Percentiles rank a stretch among this genome's conserved stretches.
Evolutionary conservation across 2,888 invertebrate species (phyloP).

Genomic region (Cabera pusaria): DNA sequence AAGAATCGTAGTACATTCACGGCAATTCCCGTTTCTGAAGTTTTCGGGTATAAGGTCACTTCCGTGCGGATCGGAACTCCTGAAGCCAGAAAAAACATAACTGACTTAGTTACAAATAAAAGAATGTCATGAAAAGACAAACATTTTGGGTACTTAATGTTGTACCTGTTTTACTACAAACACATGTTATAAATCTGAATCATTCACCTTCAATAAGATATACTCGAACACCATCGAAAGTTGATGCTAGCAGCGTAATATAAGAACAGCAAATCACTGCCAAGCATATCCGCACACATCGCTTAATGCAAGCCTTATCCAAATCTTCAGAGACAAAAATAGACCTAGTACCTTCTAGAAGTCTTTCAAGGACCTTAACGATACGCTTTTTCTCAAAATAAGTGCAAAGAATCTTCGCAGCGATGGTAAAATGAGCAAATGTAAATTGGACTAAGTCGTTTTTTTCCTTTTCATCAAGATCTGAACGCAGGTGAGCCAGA

Average conservation of each 20-base stretch:
- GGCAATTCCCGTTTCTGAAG: conserved; percentile 37
- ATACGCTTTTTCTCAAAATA: conserved; percentile 44
- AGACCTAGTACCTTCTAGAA: conserved; percentile 46
- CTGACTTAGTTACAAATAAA: too few species aligned
- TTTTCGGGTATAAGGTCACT: conserved; percentile 47
- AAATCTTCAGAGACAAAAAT: conserved; percentile 33
- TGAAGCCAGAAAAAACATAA: conserved; percentile 27
- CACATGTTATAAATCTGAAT: too few species aligned
- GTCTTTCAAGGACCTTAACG: conserved; percentile 38
- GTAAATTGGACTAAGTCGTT: conserved; percentile 48
- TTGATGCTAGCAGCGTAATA: conserved; percentile 34
- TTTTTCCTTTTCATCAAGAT: conserved; percentile 46
- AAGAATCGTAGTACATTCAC: conserved; percentile 46
- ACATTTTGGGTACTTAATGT: too few species aligned
- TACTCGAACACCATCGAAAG: conserved; percentile 39
- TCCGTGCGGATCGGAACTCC: conserved; percentile 52
- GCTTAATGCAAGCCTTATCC: conserved; percentile 44
- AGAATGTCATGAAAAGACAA: too few species aligned
- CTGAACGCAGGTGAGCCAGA: conserved; percentile 40
- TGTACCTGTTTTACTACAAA: too few species aligned
- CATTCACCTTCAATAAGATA: conserved; percentile 49
- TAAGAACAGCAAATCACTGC: conserved; percentile 30
- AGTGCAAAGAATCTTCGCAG: conserved; percentile 43
- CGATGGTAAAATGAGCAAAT: conserved; percentile 46
- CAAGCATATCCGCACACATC: conserved; percentile 34